A percentile compares a stretch with the other conserved stretches of the same genome.
phyloP scores from a whole-genome alignment of 2,113 vertebrate genomes.

The Lonchura striata region DNA sequence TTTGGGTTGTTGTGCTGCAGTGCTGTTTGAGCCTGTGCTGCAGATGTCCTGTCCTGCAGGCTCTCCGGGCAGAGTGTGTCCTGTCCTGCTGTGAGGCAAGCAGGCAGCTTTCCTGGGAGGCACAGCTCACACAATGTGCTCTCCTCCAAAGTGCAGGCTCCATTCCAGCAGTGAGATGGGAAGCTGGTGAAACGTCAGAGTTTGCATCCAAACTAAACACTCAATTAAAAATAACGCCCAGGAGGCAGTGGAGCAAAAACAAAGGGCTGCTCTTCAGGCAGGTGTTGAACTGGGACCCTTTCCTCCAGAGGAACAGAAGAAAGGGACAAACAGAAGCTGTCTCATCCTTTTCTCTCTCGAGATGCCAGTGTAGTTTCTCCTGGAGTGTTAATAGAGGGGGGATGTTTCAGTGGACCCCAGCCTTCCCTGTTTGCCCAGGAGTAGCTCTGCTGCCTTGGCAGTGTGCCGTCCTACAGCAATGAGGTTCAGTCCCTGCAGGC shows the following conservation, averaged over 20 bases:
- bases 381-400: background rate
- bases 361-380: background rate
- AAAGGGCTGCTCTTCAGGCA: background rate
- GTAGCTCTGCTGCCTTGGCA: background rate
- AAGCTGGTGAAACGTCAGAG: background rate
- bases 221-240: background rate
- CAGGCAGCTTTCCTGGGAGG: background rate
- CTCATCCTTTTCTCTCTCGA: background rate
- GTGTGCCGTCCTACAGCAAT: background rate
- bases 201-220: constrained; percentile 31
- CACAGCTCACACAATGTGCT: background rate
- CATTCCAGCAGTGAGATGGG: background rate
- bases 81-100: background rate
- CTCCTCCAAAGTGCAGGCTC: background rate
- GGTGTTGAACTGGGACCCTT: background rate
- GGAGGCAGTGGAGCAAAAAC: background rate
- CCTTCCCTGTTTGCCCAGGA: background rate
- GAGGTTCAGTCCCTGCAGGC: background rate
- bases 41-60: background rate
- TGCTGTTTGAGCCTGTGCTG: background rate
- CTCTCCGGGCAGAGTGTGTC: background rate
- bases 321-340: background rate
- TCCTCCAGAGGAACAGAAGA: background rate
- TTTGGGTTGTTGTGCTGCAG: background rate
- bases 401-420: background rate